Evolutionary conservation across 2,113 vertebrate genomes (phyloP).

Genomic region (Amblyornis subalaris): DNA sequence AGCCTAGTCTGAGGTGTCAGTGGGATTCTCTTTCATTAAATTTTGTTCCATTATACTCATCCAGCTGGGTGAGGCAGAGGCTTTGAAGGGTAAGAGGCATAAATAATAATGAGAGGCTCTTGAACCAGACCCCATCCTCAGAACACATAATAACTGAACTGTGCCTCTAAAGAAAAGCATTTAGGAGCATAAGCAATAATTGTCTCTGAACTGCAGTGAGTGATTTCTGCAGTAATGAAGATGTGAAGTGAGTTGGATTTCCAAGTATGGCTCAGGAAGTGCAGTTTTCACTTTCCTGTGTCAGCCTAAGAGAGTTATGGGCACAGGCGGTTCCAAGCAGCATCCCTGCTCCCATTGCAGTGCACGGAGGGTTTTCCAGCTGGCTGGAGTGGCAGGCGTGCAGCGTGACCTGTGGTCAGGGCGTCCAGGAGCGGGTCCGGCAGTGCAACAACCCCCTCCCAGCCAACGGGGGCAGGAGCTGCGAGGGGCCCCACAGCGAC

Average conservation of each 20-base stretch:
- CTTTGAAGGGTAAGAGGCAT: neutral
- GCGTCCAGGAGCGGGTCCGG: conserved; percentile 83
- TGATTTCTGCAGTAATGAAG: neutral
- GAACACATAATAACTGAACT: neutral
- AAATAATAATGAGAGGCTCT: neutral
- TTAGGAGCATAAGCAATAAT: neutral
- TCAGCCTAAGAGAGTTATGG: neutral
- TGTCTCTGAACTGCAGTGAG: neutral
- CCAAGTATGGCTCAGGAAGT: neutral
- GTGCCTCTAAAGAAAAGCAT: neutral
- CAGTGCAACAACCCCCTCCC: conserved; percentile 86
- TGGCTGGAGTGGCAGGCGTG: conserved; percentile 90
- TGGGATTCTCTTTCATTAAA: neutral
- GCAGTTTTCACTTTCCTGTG: neutral
- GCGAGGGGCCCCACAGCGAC: conserved; percentile 75
- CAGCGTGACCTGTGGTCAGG: conserved; percentile 86
- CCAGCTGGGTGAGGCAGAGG: neutral
- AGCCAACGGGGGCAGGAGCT: conserved; percentile 85
- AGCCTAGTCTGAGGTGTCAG: neutral
- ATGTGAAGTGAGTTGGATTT: fast-evolving
- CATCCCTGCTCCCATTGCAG: conserved; percentile 62
- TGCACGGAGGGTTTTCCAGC: conserved; percentile 87
- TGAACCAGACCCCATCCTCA: neutral
- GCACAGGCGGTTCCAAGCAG: neutral
- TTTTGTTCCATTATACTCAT: neutral